phyloP scores from a whole-genome alignment of 2,888 invertebrate species.

The Lithophane semibrunnea region DNA sequence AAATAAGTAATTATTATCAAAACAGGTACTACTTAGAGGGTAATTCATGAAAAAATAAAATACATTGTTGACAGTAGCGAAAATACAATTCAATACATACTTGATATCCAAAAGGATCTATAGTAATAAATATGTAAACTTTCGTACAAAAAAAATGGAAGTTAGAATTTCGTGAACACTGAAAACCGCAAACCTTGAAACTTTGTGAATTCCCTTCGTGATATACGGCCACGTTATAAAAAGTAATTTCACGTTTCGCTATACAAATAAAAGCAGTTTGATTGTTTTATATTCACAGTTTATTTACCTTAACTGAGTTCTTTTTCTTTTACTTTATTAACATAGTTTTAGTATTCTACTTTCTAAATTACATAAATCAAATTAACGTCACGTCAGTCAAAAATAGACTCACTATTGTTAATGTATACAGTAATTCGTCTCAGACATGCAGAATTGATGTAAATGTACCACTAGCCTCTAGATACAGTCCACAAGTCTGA shows the following conservation, averaged over 20 bases:
- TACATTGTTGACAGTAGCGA: neutral
- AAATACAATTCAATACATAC: neutral
- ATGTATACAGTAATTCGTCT: conserved; percentile 19
- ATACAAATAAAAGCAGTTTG: conserved; percentile 32
- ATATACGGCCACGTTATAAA: conserved; percentile 42
- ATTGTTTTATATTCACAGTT: conserved; percentile 41
- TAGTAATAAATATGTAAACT: conserved; percentile 7
- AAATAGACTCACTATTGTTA: conserved; percentile 12
- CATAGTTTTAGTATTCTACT: conserved; percentile 6
- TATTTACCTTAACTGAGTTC: neutral
- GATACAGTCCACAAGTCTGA: conserved; percentile 38
- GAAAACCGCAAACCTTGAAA: conserved; percentile 59
- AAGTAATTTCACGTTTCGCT: conserved; percentile 38
- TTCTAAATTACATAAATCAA: conserved; percentile 18
- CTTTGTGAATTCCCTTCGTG: conserved; percentile 44
- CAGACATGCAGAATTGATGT: conserved; percentile 33
- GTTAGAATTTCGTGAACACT: conserved; percentile 53
- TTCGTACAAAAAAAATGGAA: conserved; percentile 38
- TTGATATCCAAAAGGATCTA: neutral
- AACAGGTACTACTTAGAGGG: neutral
- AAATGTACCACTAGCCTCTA: conserved; percentile 28
- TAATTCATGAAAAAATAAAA: neutral
- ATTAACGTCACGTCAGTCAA: conserved; percentile 22
- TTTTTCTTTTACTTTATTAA: conserved; percentile 23
- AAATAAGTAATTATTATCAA: neutral